Percentiles rank a stretch among this genome's conserved stretches.
Conservation (phyloP, 2,113 vertebrate genomes). For the Zosterops japonicus region DNA sequence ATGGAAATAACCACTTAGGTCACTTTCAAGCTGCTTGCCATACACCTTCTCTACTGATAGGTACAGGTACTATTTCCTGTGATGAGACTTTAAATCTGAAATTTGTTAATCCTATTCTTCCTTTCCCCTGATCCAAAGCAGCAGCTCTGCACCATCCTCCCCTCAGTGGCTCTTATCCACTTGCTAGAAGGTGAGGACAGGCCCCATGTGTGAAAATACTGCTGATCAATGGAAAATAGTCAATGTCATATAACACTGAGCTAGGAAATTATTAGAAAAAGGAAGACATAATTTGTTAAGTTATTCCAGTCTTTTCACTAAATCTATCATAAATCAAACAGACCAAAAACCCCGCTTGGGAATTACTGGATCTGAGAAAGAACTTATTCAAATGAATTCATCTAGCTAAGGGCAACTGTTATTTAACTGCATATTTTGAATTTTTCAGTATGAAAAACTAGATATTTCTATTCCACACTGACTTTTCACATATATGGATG, state of each 20-base stretch:
- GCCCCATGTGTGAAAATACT: neutral
- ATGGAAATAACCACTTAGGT: neutral
- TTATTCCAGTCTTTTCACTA: neutral
- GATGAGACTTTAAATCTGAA: neutral
- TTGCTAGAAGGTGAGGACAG: neutral
- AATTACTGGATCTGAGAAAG: slow-evolving; percentile 39
- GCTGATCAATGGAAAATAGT: neutral
- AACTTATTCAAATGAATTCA: slow-evolving; percentile 60
- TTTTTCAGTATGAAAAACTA: slow-evolving; percentile 46
- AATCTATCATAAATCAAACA: slow-evolving; percentile 22
- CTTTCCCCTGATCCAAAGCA: neutral
- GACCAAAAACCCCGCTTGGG: neutral
- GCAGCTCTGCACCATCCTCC: neutral
- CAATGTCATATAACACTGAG: neutral
- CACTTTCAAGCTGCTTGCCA: neutral
- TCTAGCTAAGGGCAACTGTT: slow-evolving; percentile 50
- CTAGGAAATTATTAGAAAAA: neutral
- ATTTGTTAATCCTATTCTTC: neutral
- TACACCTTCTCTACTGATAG: neutral
- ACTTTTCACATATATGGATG: slow-evolving; percentile 29
- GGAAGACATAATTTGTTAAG: slow-evolving; percentile 2
- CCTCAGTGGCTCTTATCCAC: neutral
- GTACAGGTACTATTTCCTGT: neutral
- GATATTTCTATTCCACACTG: slow-evolving; percentile 52
- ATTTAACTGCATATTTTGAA: slow-evolving; percentile 61